Conservation (phyloP, 2,888 invertebrate genomes). For the Dasypolia templi region DNA sequence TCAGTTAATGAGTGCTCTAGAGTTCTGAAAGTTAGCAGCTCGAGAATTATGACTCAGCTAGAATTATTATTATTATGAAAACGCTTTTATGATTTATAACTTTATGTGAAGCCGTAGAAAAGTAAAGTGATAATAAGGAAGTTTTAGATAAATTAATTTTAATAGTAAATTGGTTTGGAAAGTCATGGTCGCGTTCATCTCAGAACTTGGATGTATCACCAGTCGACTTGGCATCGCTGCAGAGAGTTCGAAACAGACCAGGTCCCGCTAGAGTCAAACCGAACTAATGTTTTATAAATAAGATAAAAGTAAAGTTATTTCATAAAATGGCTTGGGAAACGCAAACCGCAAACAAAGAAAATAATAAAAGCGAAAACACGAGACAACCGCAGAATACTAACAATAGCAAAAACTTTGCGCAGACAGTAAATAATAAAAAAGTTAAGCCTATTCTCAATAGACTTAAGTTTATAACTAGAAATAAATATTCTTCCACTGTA, state of each 20-base stretch:
- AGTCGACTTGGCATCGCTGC: too few relatives aligned
- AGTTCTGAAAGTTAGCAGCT: conserved; percentile 47
- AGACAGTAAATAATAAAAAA: conserved; percentile 22
- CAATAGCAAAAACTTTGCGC: conserved; percentile 31
- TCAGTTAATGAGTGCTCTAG: conserved; percentile 50
- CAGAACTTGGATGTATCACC: too few relatives aligned
- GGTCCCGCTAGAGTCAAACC: too few relatives aligned
- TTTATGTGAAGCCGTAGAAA: conserved; percentile 35
- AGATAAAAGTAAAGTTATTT: background rate
- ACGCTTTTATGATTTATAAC: conserved; percentile 23
- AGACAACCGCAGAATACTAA: conserved; percentile 51
- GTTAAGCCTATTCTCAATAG: conserved; percentile 9
- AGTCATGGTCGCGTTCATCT: too few relatives aligned
- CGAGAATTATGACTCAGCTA: conserved; percentile 44
- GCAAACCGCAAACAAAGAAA: conserved; percentile 29
- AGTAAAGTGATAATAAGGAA: conserved; percentile 21
- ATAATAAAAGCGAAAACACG: conserved; percentile 36
- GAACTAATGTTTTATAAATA: background rate
- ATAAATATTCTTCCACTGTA: background rate
- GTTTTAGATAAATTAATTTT: background rate
- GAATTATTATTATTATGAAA: conserved; percentile 43
- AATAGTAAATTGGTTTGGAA: too few relatives aligned
- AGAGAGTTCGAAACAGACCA: too few relatives aligned
- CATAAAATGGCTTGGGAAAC: conserved; percentile 17
- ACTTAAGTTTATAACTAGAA: background rate